Percentiles rank a stretch among this genome's conserved stretches.
These are phyloP conservation scores for Mizuhopecten yessoensis DNA, from an alignment of 1,140 invertebrate genomes.

Conservation along the genomic window DNA sequence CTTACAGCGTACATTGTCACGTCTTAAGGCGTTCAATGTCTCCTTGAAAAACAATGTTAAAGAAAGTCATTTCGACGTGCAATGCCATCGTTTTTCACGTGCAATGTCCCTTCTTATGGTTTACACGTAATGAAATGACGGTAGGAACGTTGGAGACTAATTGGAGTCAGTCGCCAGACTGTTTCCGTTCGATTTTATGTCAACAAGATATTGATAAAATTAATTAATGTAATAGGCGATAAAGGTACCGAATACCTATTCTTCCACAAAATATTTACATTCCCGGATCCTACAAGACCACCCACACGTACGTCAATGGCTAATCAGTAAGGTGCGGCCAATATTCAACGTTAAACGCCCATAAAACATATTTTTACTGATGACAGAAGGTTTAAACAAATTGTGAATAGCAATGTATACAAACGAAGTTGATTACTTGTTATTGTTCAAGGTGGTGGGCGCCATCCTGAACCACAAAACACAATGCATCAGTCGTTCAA, in stretches of 20 bases:
- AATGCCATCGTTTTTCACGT: too few species aligned
- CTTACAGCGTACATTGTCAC: too few species aligned
- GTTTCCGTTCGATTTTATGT: too few species aligned
- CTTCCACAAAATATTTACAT: not conserved
- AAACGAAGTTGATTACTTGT: not conserved
- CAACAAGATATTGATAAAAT: too few species aligned
- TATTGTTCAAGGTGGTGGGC: not conserved
- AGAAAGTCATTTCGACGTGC: too few species aligned
- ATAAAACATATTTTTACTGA: not conserved
- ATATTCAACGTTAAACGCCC: not conserved
- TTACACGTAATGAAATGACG: too few species aligned
- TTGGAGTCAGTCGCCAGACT: too few species aligned
- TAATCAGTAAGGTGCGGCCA: not conserved
- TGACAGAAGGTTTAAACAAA: slow-evolving; percentile 15
- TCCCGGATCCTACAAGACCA: not conserved
- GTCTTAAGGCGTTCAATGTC: too few species aligned
- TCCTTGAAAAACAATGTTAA: too few species aligned
- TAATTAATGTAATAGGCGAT: not conserved
- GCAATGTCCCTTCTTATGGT: too few species aligned
- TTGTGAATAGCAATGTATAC: not conserved
- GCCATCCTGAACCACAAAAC: not conserved
- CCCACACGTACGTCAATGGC: not conserved
- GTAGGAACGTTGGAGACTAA: too few species aligned
- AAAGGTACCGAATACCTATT: not conserved
- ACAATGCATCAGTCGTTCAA: not conserved